Percentiles rank a stretch among this genome's conserved stretches.
Conservation (phyloP, 2,113 vertebrate species). For the Callipepla squamata region DNA sequence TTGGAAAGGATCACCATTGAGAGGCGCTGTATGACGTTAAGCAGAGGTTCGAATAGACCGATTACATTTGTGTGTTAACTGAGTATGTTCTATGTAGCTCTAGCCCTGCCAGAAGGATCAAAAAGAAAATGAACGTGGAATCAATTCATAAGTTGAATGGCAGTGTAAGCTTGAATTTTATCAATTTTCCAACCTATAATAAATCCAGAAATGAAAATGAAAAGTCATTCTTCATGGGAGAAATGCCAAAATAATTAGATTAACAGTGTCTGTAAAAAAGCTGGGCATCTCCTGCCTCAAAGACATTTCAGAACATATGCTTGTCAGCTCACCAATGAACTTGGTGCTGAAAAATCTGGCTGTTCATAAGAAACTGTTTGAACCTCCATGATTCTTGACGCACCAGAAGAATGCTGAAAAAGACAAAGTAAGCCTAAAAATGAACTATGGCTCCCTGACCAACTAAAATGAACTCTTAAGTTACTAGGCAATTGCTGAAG, state of each 20-base stretch:
- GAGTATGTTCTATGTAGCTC: background rate
- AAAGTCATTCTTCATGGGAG: background rate
- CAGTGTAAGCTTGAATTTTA: background rate
- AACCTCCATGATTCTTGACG: background rate
- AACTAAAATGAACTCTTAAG: background rate
- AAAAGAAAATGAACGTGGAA: background rate
- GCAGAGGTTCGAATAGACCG: background rate
- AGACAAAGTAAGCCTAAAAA: background rate
- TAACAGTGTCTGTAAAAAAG: background rate
- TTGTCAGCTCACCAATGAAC: background rate
- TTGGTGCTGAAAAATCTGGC: background rate
- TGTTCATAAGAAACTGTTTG: background rate
- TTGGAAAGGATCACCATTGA: background rate
- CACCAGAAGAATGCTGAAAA: background rate
- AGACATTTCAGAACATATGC: background rate
- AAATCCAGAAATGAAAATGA: background rate
- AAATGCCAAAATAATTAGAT: background rate
- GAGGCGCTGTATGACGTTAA: background rate
- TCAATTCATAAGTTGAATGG: background rate
- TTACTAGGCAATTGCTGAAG: background rate
- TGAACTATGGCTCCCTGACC: background rate
- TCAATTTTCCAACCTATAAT: background rate
- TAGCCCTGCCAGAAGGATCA: background rate
- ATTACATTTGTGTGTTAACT: background rate
- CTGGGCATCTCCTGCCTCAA: background rate